Evolutionary conservation across 2,797 vertebrate species (phyloP).

Genomic region (Serranus cabrilla): DNA sequence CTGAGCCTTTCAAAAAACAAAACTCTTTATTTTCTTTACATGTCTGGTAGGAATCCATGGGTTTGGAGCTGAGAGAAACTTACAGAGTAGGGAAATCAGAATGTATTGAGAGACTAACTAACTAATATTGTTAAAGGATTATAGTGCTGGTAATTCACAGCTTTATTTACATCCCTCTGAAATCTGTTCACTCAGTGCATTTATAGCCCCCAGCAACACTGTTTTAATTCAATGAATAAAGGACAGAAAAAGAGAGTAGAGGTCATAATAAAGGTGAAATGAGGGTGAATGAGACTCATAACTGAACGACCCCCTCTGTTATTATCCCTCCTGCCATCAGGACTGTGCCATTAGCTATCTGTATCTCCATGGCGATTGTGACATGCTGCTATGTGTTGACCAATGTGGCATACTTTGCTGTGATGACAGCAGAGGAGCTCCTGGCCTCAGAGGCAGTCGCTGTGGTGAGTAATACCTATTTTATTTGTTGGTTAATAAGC

Average conservation of each 20-base stretch:
- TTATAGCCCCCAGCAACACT: neutral
- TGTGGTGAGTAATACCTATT: constrained; percentile 86
- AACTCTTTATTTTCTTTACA: too few relatives aligned
- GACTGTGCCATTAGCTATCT: constrained; percentile 95
- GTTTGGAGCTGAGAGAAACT: too few relatives aligned
- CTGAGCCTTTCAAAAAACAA: too few relatives aligned
- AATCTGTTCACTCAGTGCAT: neutral
- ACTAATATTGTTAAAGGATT: too few relatives aligned
- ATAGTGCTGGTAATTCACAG: too few relatives aligned
- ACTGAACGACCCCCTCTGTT: neutral
- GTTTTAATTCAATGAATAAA: neutral
- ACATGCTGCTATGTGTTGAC: constrained; percentile 92
- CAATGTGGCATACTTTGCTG: constrained; percentile 96
- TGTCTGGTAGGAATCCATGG: too few relatives aligned
- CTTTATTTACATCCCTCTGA: neutral
- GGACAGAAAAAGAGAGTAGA: neutral
- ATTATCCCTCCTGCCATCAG: constrained; percentile 77
- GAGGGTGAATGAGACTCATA: neutral
- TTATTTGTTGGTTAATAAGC: too few relatives aligned
- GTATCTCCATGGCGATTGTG: constrained; percentile 95
- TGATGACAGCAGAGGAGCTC: constrained; percentile 92
- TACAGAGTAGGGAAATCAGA: too few relatives aligned
- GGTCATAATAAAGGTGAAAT: neutral
- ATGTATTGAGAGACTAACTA: too few relatives aligned
- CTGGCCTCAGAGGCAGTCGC: constrained; percentile 92